phyloP scores from a whole-genome alignment of 2,113 vertebrate genomes.

The Myocastor coypus region DNA sequence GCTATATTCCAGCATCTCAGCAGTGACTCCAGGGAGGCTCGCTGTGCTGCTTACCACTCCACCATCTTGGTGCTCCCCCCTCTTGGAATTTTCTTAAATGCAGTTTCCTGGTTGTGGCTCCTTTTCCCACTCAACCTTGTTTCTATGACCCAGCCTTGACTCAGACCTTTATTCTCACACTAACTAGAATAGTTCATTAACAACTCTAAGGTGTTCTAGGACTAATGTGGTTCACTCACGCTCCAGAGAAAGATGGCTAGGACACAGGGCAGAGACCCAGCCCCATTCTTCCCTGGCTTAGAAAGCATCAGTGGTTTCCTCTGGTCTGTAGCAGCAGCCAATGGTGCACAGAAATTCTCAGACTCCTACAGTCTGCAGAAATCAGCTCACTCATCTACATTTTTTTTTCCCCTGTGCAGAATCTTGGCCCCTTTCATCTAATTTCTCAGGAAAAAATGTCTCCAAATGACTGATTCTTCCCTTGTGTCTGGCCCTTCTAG shows the following conservation, averaged over 20 bases:
- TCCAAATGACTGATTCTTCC: constrained; percentile 28
- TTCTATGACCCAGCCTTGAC: not conserved
- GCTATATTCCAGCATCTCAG: too few relatives aligned
- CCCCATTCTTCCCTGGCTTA: not conserved
- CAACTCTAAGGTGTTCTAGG: not conserved
- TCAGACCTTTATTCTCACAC: not conserved
- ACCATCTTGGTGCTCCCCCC: too few relatives aligned
- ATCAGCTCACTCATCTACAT: not conserved
- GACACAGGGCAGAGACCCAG: not conserved
- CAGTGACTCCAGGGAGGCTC: too few relatives aligned
- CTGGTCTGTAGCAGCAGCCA: not conserved
- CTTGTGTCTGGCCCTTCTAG: not conserved
- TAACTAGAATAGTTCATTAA: not conserved
- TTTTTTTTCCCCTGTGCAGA: not conserved
- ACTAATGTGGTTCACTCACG: not conserved
- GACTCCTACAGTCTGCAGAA: not conserved
- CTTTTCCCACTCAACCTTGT: not conserved
- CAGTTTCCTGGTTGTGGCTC: not conserved
- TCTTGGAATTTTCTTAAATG: not conserved
- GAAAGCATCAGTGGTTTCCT: not conserved
- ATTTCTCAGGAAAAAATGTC: not conserved
- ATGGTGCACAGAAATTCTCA: not conserved
- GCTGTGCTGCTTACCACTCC: too few relatives aligned
- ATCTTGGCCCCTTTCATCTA: not conserved
- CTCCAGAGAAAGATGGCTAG: not conserved